Evolutionary conservation across 2,888 invertebrate genomes (phyloP).

Genomic region (Cenopis cana): DNA sequence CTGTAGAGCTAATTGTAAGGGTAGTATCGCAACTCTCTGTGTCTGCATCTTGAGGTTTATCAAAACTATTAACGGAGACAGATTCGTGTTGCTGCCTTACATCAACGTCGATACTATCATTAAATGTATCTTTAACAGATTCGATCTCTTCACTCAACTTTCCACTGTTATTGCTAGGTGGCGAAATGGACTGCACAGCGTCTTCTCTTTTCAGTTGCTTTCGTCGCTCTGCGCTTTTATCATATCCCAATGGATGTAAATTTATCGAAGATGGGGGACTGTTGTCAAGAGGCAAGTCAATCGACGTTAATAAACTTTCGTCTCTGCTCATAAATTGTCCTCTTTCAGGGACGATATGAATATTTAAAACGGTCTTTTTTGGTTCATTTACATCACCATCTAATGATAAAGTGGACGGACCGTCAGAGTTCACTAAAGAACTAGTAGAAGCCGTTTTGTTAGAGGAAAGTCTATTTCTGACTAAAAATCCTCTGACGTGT

Average conservation of each 20-base stretch:
- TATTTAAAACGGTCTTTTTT: slow-evolving; percentile 75
- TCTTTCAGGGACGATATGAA: slow-evolving; percentile 77
- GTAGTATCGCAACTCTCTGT: slow-evolving; percentile 52
- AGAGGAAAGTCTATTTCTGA: slow-evolving; percentile 80
- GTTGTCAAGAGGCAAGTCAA: slow-evolving; percentile 74
- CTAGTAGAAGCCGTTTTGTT: slow-evolving; percentile 72
- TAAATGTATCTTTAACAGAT: slow-evolving; percentile 62
- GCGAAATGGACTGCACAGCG: slow-evolving; percentile 80
- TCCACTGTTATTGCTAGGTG: slow-evolving; percentile 77
- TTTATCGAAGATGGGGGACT: slow-evolving; percentile 76
- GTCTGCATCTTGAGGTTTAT: slow-evolving; percentile 47
- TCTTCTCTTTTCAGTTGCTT: slow-evolving; percentile 81
- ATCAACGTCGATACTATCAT: slow-evolving; percentile 53
- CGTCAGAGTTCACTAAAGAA: slow-evolving; percentile 71
- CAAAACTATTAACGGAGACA: slow-evolving; percentile 16
- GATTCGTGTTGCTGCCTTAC: slow-evolving; percentile 16
- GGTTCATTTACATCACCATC: slow-evolving; percentile 67
- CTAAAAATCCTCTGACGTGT: slow-evolving; percentile 88
- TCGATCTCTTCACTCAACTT: slow-evolving; percentile 79
- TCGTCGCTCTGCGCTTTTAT: slow-evolving; percentile 71
- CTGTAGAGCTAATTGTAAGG: slow-evolving; percentile 55
- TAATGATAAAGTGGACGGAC: slow-evolving; percentile 61
- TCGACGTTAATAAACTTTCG: slow-evolving; percentile 74
- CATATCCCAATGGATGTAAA: slow-evolving; percentile 74
- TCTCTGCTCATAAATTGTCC: slow-evolving; percentile 73